Evolutionary conservation across 2,888 invertebrate species (phyloP).

Genomic region (Lasioglossum morio): DNA sequence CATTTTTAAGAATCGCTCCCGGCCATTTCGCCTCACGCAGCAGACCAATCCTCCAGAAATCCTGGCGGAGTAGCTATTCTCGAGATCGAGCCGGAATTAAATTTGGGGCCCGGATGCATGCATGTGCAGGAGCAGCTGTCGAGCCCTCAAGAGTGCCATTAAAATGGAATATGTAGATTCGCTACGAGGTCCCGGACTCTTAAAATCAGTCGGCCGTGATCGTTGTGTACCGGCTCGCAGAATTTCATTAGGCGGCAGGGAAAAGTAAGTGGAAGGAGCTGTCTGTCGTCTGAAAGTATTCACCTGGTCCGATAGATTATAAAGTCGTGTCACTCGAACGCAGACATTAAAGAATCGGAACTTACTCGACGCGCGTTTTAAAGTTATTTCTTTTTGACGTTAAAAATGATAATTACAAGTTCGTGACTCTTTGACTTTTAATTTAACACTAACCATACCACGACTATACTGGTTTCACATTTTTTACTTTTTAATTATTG

Average conservation of each 20-base stretch:
- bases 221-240: constrained; percentile 43
- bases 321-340: background rate
- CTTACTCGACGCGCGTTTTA: too few relatives aligned
- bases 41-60: constrained; percentile 31
- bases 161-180: constrained; percentile 49
- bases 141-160: constrained; percentile 55
- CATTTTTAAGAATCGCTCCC: constrained; percentile 74
- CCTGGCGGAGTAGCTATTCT: constrained; percentile 56
- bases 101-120: constrained; percentile 41
- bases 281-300: constrained; percentile 15
- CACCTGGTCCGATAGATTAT: background rate
- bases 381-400: too few relatives aligned
- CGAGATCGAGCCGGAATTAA: constrained; percentile 67
- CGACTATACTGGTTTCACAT: too few relatives aligned
- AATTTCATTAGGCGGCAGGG: constrained; percentile 47
- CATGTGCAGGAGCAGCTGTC: constrained; percentile 43
- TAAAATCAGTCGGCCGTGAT: constrained; percentile 56
- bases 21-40: constrained; percentile 56
- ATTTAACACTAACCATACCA: too few relatives aligned
- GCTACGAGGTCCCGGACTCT: background rate
- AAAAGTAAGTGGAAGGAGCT: background rate
- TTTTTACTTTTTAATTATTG: too few relatives aligned
- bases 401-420: too few relatives aligned
- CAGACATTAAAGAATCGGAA: too few relatives aligned
- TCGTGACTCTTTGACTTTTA: too few relatives aligned